These are phyloP conservation scores for Drosophila limbata DNA, from an alignment of 2,888 invertebrate genomes.

Conservation along the genomic window DNA sequence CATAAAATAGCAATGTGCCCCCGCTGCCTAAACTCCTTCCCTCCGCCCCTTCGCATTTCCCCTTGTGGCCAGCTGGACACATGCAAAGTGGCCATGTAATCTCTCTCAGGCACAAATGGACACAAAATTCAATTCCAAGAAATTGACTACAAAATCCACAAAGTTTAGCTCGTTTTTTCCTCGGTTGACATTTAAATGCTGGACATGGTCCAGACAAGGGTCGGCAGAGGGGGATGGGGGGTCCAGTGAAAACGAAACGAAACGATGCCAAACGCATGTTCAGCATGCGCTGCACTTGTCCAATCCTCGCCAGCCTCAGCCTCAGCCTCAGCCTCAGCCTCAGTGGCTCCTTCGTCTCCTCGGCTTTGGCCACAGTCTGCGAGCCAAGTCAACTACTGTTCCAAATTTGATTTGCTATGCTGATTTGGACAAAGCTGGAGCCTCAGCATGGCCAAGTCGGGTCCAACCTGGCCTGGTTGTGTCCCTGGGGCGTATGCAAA, in stretches of 20 bases:
- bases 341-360: background rate
- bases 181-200: conserved; percentile 69
- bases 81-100: conserved; percentile 74
- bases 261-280: conserved; percentile 80
- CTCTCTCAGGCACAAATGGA: conserved; percentile 63
- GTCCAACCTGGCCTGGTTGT: conserved; percentile 18
- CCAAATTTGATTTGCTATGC: conserved; percentile 80
- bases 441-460: conserved; percentile 12
- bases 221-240: background rate
- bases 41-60: background rate
- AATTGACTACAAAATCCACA: conserved; percentile 72
- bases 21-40: background rate
- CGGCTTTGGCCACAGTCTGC: conserved; percentile 1
- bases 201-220: conserved; percentile 22
- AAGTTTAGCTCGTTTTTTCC: conserved; percentile 37
- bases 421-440: conserved; percentile 57
- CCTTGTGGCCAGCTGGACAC: conserved; percentile 13
- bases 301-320: conserved; percentile 21
- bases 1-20: conserved; percentile 36
- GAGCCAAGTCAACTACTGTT: conserved; percentile 71
- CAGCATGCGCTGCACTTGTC: conserved; percentile 78
- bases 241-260: conserved; percentile 65
- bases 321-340: too few species aligned
- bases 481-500: conserved; percentile 66
- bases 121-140: conserved; percentile 78